These are phyloP conservation scores for Tokudaia muenninki DNA, from an alignment of 2,797 vertebrate species.

Conservation along the genomic window DNA sequence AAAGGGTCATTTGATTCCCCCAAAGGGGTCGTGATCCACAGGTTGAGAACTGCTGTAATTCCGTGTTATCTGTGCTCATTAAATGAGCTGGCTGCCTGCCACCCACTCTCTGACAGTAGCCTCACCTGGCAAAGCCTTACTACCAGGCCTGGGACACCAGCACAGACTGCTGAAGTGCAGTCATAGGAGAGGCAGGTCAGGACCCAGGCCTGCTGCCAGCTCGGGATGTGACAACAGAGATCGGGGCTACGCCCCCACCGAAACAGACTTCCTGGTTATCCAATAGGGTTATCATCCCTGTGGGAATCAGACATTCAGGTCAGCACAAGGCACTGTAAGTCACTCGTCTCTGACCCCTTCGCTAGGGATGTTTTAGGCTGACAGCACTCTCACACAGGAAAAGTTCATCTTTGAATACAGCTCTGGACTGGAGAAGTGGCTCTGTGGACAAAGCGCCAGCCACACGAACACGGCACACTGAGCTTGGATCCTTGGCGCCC, in stretches of 20 bases:
- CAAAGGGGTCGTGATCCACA: neutral
- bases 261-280: neutral
- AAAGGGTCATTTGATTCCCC: neutral
- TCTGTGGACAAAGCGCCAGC: too few relatives aligned
- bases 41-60: neutral
- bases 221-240: neutral
- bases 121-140: neutral
- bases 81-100: constrained; percentile 57
- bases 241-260: neutral
- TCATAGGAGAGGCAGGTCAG: neutral
- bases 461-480: neutral
- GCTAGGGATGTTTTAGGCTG: neutral
- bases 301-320: neutral
- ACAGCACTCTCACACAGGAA: neutral
- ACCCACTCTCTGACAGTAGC: neutral
- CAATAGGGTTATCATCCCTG: fast-evolving
- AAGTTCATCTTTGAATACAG: neutral
- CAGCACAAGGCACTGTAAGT: neutral
- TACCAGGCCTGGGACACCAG: neutral
- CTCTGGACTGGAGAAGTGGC: neutral
- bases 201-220: neutral
- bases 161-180: fast-evolving
- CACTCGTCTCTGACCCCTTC: neutral
- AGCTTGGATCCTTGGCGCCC: neutral
- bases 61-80: constrained; percentile 56